Evolutionary conservation across 2,888 invertebrate genomes (phyloP), one percentile per base, ranked within the genome.

Genomic region (Synanthedon vespiformis): DNA sequence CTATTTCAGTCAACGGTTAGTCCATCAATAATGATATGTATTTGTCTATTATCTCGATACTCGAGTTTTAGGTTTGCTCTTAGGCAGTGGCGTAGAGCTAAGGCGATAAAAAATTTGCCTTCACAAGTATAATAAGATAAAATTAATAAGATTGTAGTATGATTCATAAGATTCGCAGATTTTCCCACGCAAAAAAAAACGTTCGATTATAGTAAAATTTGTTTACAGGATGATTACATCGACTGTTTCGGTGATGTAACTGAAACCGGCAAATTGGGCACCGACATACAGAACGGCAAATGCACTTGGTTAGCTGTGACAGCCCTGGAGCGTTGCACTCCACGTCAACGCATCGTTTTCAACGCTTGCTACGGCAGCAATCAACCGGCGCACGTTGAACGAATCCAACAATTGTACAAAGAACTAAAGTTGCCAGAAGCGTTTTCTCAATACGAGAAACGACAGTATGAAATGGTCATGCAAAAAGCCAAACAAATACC

Each of bases 241-340:
- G 96, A 97, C 72, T 95, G 94, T 67, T 98, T 92, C 73, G 96
- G 95, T 0, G 91, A 95, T 91, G 70, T 67, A 53, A 52, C 57
- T 1, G 34, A 70, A 2, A 71, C 67, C 2, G 72, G 72, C 0
- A 74, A 75, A 58, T 61, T 57, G 0, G 73, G 76, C 2, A 74
- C 71, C 2, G 77, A 78, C 54, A 80, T 80, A 3, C 74, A 75
- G 55, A 95, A 96, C 67, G 96, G 96, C 44, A 98, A 98, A 78
- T 98, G 97, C 73, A 91, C 95, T 0, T 98, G 98, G 98, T 80
- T 96, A 48, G 91, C 94, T 0, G 94, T 96, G 40, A 90, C 92
- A 50, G 94, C 95, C 47, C 83, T 96, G 62, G 91, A 94, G 75
- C 85, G 91, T 47, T 92, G 91, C 11, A 90, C 87, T 50, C 80